Evolutionary conservation across 2,113 vertebrate species (phyloP), one percentile per base, ranked within the genome.

Genomic region (Odontesthes bonariensis): DNA sequence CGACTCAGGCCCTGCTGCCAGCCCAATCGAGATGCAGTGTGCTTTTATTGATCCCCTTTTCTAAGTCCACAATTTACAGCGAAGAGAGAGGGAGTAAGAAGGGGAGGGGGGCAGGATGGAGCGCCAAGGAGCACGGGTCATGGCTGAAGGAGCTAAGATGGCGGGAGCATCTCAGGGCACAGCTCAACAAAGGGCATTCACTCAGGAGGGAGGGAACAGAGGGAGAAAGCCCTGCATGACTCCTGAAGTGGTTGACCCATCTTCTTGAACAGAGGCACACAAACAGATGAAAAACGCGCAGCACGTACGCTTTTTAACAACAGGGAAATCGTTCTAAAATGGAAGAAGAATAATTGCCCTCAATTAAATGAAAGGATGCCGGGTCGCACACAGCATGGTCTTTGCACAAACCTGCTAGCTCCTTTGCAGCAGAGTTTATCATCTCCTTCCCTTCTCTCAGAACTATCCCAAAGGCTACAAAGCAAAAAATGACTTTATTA

Each of bases 141-240:
- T 81, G 90, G 91, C 88, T 77, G 72, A 90, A 79, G 88, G 86
- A 92, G 88, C 91, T 90, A 94, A 94, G 91, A 93, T 93, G 92
- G 91, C 79, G 86, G 92, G 91, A 91, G 89, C 88, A 87, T 92
- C 86, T 92, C 85, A 79, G 86, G 91, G 87, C 91, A 91, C 84
- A 78, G 83, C 87, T 88, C 85, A 91, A 91, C 90, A 92, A 93
- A 91, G 88, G 81, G 68, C 85, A 83, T 89, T 91, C 81, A 78
- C 82, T 89, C 77, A 69, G 75, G 82, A 81, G 88, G 66, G 71
- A 86, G 78, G 56, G 76, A 73, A 79, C 55, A 38, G 52, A 81
- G 66, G 40, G 60, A 80, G 77, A 62, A 61, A 70, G 66, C 75
- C 86, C 85, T 84, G 82, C 72, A 54, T 31, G 8, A 81, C 67